phyloP scores from a whole-genome alignment of 2,113 vertebrate species.

The Jaculus jaculus region DNA sequence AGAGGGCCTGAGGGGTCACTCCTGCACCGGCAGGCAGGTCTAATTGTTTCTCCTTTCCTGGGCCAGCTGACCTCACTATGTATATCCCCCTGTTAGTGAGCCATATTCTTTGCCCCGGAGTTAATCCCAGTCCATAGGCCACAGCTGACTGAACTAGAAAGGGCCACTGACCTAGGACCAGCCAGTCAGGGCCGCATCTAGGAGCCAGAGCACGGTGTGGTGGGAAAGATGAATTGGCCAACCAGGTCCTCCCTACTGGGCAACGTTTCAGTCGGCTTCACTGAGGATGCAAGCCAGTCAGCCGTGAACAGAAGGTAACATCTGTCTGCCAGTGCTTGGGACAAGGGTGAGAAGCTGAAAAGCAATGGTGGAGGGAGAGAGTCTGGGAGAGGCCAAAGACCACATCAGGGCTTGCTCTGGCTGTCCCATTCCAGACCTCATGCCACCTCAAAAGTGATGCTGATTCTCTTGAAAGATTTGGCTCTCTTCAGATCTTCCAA shows the following conservation, averaged over 20 bases:
- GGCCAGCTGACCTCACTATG: neutral
- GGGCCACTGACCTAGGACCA: neutral
- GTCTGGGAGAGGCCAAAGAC: neutral
- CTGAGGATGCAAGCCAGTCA: neutral
- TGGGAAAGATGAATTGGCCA: neutral
- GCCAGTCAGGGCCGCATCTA: slow-evolving; percentile 23
- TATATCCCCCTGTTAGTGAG: neutral
- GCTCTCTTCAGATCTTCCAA: neutral
- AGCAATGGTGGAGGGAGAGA: neutral
- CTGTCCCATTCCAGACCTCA: neutral
- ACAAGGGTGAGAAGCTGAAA: neutral
- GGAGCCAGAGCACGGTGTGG: neutral
- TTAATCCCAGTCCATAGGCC: neutral
- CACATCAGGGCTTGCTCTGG: neutral
- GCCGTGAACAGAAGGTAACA: neutral
- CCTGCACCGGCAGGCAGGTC: neutral
- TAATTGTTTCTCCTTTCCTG: neutral
- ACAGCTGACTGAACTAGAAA: slow-evolving; percentile 1
- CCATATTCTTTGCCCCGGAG: neutral
- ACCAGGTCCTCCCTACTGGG: neutral
- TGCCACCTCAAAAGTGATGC: neutral
- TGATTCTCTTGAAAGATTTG: neutral
- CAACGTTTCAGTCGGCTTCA: neutral
- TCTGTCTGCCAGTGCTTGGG: neutral
- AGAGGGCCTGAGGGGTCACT: neutral